Percentiles rank a stretch among this genome's conserved stretches.
Evolutionary conservation across 2,888 invertebrate species (phyloP).

Genomic region (Pycnomerus fuliginosus): DNA sequence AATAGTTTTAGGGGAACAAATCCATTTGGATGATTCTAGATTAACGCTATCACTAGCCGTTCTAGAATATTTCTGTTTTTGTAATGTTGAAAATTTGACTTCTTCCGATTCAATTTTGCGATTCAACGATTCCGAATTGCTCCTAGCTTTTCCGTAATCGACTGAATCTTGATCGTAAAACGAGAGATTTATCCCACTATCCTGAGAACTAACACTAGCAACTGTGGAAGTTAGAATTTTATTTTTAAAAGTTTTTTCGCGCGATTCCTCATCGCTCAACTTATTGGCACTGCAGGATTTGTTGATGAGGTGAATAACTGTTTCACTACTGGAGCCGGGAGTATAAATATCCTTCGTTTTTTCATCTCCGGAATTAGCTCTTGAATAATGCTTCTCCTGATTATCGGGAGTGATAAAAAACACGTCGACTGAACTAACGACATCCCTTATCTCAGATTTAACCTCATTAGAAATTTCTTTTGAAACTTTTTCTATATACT

Average conservation of each 20-base stretch:
- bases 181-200: slow-evolving; percentile 74
- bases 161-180: slow-evolving; percentile 65
- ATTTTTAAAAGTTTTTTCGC: slow-evolving; percentile 51
- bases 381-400: slow-evolving; percentile 44
- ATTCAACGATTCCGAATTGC: slow-evolving; percentile 46
- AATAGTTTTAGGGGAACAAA: slow-evolving; percentile 74
- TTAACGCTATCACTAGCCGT: slow-evolving; percentile 38
- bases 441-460: slow-evolving; percentile 73
- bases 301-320: slow-evolving; percentile 49
- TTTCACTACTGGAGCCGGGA: slow-evolving; percentile 48
- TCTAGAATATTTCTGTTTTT: slow-evolving; percentile 40
- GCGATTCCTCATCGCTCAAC: slow-evolving; percentile 60
- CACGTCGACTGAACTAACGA: slow-evolving; percentile 71
- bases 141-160: slow-evolving; percentile 41
- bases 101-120: slow-evolving; percentile 41
- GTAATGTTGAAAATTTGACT: slow-evolving; percentile 43
- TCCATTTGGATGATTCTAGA: slow-evolving; percentile 61
- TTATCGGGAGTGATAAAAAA: slow-evolving; percentile 50
- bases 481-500: slow-evolving; percentile 75
- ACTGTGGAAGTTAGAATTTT: slow-evolving; percentile 66
- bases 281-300: slow-evolving; percentile 60
- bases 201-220: slow-evolving; percentile 72
- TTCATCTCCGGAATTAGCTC: slow-evolving; percentile 44
- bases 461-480: slow-evolving; percentile 78
- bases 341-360: slow-evolving; percentile 37